Evolutionary conservation across 1,140 invertebrate genomes (phyloP).

Genomic region (Eumeta japonica): DNA sequence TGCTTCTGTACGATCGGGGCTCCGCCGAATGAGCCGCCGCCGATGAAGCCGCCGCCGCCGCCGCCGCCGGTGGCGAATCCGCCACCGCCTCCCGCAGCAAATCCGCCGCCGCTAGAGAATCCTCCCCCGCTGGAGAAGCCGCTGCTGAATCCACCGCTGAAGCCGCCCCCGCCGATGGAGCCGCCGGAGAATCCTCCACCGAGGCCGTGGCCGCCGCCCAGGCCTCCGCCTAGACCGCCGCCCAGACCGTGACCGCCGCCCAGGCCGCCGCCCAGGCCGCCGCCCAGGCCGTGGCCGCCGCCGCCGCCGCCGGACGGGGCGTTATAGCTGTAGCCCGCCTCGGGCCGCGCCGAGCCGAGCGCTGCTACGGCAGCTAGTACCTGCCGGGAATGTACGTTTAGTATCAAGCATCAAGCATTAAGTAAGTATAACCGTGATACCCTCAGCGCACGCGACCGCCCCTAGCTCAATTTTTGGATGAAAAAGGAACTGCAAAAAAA

Average conservation of each 20-base stretch:
- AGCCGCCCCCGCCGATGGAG: conserved; percentile 14
- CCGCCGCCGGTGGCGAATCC: conserved; percentile 24
- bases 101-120: conserved; percentile 8
- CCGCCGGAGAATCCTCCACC: conserved; percentile 20
- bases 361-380: conserved; percentile 61
- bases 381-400: conserved; percentile 17
- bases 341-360: conserved; percentile 60
- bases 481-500: background rate
- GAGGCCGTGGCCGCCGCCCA: conserved; percentile 17
- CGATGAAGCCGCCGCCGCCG: conserved; percentile 34
- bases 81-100: conserved; percentile 12
- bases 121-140: conserved; percentile 21
- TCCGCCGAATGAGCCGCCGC: conserved; percentile 37
- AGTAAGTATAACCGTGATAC: background rate
- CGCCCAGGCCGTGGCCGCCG: conserved; percentile 7
- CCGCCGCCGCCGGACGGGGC: conserved; percentile 48
- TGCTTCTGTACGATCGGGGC: conserved; percentile 55
- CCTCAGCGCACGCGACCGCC: background rate
- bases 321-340: conserved; percentile 63
- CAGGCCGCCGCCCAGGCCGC: conserved; percentile 9
- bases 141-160: conserved; percentile 16
- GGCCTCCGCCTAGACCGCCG: conserved; percentile 20
- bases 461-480: background rate
- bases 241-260: conserved; percentile 25
- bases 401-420: too few species aligned